These are phyloP conservation scores for Pygoscelis adeliae DNA, from an alignment of 2,113 vertebrate species.

Conservation along the genomic window DNA sequence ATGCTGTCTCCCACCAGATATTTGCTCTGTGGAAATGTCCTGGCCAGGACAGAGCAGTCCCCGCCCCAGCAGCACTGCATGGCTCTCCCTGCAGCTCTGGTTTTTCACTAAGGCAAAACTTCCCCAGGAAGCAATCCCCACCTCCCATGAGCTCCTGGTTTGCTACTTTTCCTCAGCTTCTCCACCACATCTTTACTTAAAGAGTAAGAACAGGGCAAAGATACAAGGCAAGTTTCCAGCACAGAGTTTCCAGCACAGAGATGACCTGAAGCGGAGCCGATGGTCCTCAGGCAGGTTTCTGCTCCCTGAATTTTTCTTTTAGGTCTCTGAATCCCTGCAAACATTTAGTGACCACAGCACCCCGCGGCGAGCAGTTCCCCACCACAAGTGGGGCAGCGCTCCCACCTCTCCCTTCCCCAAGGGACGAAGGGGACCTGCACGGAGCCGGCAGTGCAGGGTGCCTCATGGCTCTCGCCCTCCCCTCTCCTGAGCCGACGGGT, in stretches of 20 bases:
- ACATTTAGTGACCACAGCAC: not conserved
- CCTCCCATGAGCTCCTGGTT: not conserved
- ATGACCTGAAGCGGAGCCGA: not conserved
- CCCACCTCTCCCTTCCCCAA: not conserved
- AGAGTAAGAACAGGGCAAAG: not conserved
- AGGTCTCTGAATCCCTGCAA: not conserved
- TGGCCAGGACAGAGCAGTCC: not conserved
- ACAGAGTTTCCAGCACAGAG: not conserved
- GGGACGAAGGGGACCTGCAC: rapidly evolving
- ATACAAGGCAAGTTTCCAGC: not conserved
- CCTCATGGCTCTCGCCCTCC: too few relatives aligned
- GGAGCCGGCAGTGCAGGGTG: rapidly evolving
- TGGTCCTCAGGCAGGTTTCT: not conserved
- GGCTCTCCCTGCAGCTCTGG: not conserved
- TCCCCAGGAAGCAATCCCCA: too few relatives aligned
- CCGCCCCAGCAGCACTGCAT: rapidly evolving
- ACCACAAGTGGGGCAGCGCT: rapidly evolving
- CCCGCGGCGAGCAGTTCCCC: not conserved
- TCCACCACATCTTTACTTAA: not conserved
- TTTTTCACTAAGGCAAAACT: not conserved
- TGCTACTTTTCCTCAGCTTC: not conserved
- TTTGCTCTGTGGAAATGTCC: not conserved
- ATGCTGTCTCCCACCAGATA: not conserved
- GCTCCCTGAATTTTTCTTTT: not conserved
- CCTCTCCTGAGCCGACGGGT: not conserved